Conservation (phyloP, 2,113 vertebrate species). For the Xenus cinereus region DNA sequence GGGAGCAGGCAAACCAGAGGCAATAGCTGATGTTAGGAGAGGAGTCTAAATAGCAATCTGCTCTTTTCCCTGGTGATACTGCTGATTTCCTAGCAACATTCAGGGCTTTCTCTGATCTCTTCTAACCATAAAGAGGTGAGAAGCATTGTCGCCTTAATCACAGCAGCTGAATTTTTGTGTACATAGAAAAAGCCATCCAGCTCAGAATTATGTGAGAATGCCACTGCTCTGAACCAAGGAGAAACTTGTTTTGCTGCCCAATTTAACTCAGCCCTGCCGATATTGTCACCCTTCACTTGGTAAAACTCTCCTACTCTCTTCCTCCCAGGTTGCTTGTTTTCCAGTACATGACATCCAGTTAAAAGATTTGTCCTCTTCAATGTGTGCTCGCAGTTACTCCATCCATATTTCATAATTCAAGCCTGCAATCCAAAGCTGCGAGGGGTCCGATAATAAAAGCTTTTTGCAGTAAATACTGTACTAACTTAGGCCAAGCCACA, state of each 20-base stretch:
- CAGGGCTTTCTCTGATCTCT: neutral
- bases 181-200: neutral
- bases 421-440: neutral
- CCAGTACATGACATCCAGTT: neutral
- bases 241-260: neutral
- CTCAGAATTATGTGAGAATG: neutral
- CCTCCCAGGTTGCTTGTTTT: neutral
- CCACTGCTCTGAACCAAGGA: neutral
- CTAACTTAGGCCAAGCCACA: conserved; percentile 46
- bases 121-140: neutral
- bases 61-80: neutral
- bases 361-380: neutral
- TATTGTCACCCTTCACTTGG: neutral
- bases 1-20: neutral
- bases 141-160: neutral
- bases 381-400: neutral
- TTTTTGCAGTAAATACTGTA: conserved; percentile 52
- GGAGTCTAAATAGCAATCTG: neutral
- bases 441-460: conserved; percentile 41
- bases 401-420: conserved; percentile 35
- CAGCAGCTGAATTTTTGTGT: neutral
- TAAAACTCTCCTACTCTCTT: neutral
- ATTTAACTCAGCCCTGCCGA: neutral
- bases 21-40: neutral
- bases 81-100: conserved; percentile 50